These are phyloP conservation scores for Drosophila atroscutellata DNA, from an alignment of 2,888 invertebrate species.

Conservation along the genomic window DNA sequence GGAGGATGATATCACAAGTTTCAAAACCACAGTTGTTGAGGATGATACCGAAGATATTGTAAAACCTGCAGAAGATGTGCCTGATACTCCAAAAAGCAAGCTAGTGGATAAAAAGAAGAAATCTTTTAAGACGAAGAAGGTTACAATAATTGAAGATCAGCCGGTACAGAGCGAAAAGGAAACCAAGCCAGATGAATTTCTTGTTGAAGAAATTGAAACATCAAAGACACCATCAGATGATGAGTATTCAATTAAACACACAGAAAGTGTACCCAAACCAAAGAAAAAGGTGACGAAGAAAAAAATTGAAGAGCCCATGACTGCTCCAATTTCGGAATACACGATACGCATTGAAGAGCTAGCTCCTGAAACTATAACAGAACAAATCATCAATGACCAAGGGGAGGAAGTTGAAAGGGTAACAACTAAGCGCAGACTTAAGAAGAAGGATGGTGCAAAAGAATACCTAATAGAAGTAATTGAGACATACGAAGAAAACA, in stretches of 20 bases:
- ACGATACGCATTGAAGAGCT: conserved; percentile 78
- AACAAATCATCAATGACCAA: conserved; percentile 82
- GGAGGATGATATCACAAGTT: conserved; percentile 52
- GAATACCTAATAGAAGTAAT: conserved; percentile 84
- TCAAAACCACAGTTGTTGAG: conserved; percentile 78
- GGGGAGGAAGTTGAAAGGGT: conserved; percentile 80
- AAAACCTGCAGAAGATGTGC: conserved; percentile 83
- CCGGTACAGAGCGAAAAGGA: conserved; percentile 19
- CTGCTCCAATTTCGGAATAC: conserved; percentile 57
- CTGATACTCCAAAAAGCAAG: conserved; percentile 4
- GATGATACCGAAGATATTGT: conserved; percentile 84
- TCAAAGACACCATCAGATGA: conserved; percentile 80
- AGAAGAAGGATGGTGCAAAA: conserved; percentile 84
- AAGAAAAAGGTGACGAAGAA: conserved; percentile 63
- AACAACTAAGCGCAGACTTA: conserved; percentile 82
- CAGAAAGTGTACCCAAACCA: conserved; percentile 60
- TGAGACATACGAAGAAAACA: conserved; percentile 84
- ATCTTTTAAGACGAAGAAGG: conserved; percentile 43
- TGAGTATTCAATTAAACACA: conserved; percentile 63
- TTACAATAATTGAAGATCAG: conserved; percentile 46
- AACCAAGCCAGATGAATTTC: conserved; percentile 78
- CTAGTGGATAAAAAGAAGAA: conserved; percentile 80
- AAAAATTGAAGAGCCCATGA: conserved; percentile 34
- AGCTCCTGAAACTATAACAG: conserved; percentile 82
- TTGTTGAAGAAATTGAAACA: conserved; percentile 79